Base-by-base conservation (phyloP, 1,140 invertebrate genomes). In the Drosophila sproati region DNA sequence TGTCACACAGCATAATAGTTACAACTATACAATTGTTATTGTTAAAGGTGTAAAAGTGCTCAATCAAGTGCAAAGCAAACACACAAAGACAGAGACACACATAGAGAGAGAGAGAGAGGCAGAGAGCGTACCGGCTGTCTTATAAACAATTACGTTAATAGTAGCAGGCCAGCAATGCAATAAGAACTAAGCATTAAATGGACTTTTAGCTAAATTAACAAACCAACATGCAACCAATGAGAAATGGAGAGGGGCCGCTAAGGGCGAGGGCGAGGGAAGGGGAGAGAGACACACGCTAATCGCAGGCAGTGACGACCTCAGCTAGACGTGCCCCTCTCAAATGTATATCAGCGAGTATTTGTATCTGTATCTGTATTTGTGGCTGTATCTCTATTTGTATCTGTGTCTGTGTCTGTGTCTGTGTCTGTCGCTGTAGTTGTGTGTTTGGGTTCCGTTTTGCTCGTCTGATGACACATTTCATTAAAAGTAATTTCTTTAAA, bases 401-500 rank as follows among this genome's bases (percentile, higher is more conserved):
- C 5, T 45, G 6, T 28, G 32, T 32, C 59, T 39, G n/a, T 4
- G 3, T 4, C 37, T 52, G 35, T 10, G 32, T 32, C 59, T 39
- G n/a, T 4, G 2, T 2, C 37, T 52, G 35, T 10, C 2, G 10
- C 32, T 35, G 39, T 57, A 10, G 7, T 35, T 28, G 54, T 59
- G 56, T 59, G 56, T 60, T 29, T 20, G 20, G 1, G 20, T 20
- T 20, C 54, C 50, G 34, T 47, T 20, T 54, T 35, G 57, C 52
- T 34, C 43, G 64, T 69, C 77, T 88, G 89, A 88, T 88, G 85
- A 85, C 85, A 89, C 85, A 89, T 85, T 89, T 89, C 85, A 89
- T 90, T 85, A 85, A 89, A 89, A 89, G 90, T 81, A 89, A 89
- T 89, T 89, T 89, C 78, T 89, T 85, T 81, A 79, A 81, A 76